Evolutionary conservation across 2,113 vertebrate species (phyloP).

Genomic region (Pheucticus melanocephalus): DNA sequence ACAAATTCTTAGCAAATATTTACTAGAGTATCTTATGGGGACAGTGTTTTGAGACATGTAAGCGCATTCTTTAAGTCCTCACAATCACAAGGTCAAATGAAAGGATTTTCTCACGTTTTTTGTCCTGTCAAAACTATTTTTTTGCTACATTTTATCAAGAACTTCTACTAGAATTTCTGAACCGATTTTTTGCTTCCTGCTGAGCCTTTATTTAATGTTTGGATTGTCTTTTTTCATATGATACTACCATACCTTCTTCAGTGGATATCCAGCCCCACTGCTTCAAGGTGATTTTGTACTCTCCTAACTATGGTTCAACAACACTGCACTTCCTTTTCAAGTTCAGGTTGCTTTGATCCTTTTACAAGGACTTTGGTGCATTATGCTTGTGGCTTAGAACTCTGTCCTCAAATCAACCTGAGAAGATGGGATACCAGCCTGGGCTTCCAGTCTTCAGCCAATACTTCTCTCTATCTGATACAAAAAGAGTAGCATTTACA

Average conservation of each 20-base stretch:
- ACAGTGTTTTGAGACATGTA: background rate
- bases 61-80: background rate
- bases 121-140: background rate
- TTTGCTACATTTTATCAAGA: background rate
- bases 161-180: background rate
- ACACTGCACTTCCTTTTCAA: background rate
- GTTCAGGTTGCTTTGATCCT: background rate
- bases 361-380: background rate
- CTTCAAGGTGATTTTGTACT: background rate
- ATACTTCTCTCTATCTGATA: background rate
- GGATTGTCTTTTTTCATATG: background rate
- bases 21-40: background rate
- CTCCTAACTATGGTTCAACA: fast-evolving
- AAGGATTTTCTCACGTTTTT: background rate
- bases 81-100: background rate
- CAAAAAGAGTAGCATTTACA: background rate
- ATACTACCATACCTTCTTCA: background rate
- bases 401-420: background rate
- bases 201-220: background rate
- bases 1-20: background rate
- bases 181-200: background rate
- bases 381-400: background rate
- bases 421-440: background rate
- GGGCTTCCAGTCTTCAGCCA: background rate
- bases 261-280: background rate